Evolutionary conservation across 2,113 vertebrate genomes (phyloP), one percentile per base, ranked within the genome.

Genomic region (Mus pahari): DNA sequence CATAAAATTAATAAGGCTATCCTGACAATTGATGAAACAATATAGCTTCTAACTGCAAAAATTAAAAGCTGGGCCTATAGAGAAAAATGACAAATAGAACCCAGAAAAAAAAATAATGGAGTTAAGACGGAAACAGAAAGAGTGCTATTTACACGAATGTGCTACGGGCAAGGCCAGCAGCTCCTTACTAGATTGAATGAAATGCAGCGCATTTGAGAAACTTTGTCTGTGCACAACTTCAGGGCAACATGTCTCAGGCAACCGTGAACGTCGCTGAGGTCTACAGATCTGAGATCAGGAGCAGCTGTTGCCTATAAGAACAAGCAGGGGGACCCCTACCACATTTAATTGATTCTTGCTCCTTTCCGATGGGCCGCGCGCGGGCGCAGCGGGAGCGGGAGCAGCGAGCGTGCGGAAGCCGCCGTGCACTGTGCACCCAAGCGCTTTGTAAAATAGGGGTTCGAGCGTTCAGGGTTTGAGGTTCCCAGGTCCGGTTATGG

Each of bases 171-270:
- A 55, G n/a, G 87, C 39, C 8, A 0, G 62, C 74, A 0, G 62
- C 74, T 2, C 79, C 98, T 97, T 98, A 99, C 99, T 98, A 99
- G 97, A 71, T 87, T 98, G 98, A 98, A 98, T 91, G 99, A 98
- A 95, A 99, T 98, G 98, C 99, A 98, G 73, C 98, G 97, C 73
- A 98, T 98, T 98, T 99, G 98, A 5, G 98, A 98, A 9, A 99
- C 98, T 97, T 98, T 98, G 53, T 55, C 53, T 58, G 96, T 98
- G 96, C 98, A 98, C 19, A 99, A 98, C 55, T 98, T 98, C 1
- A 98, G 94, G 45, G 99, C 98, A 87, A 98, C 97, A 5, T 98
- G 98, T 64, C 98, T 95, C 55, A 99, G 90, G 89, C 98, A 98
- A 90, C 98, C 98, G 26, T 98, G 98, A 13, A 99, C 97, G 36